Base-by-base conservation (phyloP, 2,888 invertebrate genomes). In the Spodoptera picta region DNA sequence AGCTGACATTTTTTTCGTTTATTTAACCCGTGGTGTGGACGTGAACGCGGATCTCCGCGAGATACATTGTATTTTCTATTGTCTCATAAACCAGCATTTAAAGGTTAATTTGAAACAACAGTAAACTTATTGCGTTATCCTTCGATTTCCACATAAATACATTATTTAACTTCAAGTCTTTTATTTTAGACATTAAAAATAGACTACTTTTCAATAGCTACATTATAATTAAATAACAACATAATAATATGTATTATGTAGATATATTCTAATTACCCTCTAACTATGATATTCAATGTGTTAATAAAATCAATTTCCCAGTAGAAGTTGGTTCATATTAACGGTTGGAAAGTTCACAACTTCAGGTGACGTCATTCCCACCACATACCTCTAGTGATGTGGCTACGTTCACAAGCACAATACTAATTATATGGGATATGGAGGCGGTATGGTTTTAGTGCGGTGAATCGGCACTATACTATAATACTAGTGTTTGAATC, bases 311-410 rank as follows among this genome's bases (percentile, higher is more conserved):
- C 81, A 88, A 88, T 87, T 86, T 84, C 80, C 82, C 61, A 48
- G 76, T 59, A 50, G 73, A 88, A 90, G 86, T 90, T 90, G 70
- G 83, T 81, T 85, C 85, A 84, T 87, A 89, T 87, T 88, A 88
- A 84, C 83, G 85, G 87, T 80, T 46, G 41, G 72, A 80, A 87
- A 89, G 86, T 90, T 89, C 78, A 77, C 75, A 87, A 89, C 89
- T 89, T 87, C 92, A 93, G 93, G 93, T 93, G 93, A 89, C 88
- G 88, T 75, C 79, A 79, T 91, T 93, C 93, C 87, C 93, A 91
- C 86, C 82, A 87, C 85, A 86, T 69, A 63, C 66, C 69, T 55
- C 47, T 50, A 73, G 68, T 65, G 66, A 71, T 60, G 63, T 73
- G 60, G 57, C 64, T 51, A 60, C 47, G 53, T 42, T 60, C 55